Evolutionary conservation across 2,888 invertebrate genomes (phyloP).

Genomic region (Plemyria rubiginata): DNA sequence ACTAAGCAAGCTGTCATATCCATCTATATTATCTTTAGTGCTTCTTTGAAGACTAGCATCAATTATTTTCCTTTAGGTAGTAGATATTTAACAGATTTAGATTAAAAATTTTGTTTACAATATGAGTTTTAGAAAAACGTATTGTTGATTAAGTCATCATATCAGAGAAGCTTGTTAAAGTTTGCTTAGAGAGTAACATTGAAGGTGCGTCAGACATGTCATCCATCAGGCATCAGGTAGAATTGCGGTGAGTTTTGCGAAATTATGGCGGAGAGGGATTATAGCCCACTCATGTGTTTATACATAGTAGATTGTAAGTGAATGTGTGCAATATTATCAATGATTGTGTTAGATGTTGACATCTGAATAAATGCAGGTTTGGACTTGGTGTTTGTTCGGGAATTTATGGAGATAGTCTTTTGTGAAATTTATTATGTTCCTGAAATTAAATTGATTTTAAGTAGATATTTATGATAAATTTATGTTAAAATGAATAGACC

Average conservation of each 20-base stretch:
- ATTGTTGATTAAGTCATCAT: conserved; percentile 8
- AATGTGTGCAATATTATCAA: conserved; percentile 81
- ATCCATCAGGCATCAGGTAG: conserved; percentile 76
- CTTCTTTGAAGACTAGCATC: conserved; percentile 21
- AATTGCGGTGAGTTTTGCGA: conserved; percentile 80
- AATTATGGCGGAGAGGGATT: conserved; percentile 85
- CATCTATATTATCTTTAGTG: conserved; percentile 32
- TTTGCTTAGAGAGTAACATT: conserved; percentile 73
- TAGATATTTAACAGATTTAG: neutral
- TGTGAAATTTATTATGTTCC: no score
- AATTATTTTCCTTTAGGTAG: conserved; percentile 5
- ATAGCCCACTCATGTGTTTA: conserved; percentile 75
- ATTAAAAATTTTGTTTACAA: no score
- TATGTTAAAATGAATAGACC: conserved; percentile 1
- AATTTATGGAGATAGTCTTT: no score
- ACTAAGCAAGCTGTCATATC: conserved; percentile 69
- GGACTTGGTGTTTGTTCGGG: conserved; percentile 50
- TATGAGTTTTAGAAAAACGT: conserved; percentile 10
- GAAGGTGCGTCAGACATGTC: conserved; percentile 72
- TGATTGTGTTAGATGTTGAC: conserved; percentile 68
- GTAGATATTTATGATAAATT: no score
- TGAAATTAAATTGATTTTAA: no score
- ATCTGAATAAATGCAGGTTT: conserved; percentile 56
- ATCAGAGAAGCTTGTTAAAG: conserved; percentile 52
- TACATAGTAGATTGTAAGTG: conserved; percentile 69